Evolutionary conservation across 1,140 invertebrate genomes (phyloP), one percentile per base, ranked within the genome.

Genomic region (Calliopsis andreniformis): DNA sequence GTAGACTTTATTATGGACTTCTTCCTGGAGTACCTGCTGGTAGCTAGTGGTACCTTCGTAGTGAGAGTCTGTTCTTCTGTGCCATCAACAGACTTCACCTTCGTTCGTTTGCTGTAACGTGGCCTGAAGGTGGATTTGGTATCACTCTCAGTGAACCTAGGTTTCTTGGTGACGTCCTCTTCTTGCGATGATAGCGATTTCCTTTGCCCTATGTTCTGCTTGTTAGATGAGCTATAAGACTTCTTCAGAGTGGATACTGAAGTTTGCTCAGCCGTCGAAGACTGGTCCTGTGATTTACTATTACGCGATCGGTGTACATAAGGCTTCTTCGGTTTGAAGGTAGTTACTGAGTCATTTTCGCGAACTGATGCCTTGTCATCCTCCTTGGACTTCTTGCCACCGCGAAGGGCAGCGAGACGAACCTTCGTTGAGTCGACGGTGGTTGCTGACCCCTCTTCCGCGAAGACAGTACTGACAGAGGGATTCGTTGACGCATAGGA

Each of bases 1-100:
- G 39, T 39, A 23, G 68, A 43, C 58, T 79, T 68, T 63, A 82
- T 81, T 0, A 64, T 73, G 0, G 73, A 53, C 20, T 81, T 85
- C 20, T 87, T 86, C 6, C 75, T 79, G 0, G 80, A 81, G 43
- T 87, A 85, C 2, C 87, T 82, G 25, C 73, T 84, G 8, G 82
- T 86, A 0, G 85, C 68, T 7, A 61, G 42, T 3, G 61, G n/a
- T 7, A 53, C 18, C n/a, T 42, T 70, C 35, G 76, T 59, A 8
- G 70, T 82, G 16, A 77, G n/a, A n/a, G 39, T 55, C 18, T 45
- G 25, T 16, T 77, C 28, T 0, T 6, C 8, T 28, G 5, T 45
- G 0, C 51, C 47, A 0, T 25, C 69, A 0, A 28, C 0, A 8
- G 25, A 28, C 12, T 80, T 51, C 7, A 32, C 47, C n/a, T 73